A percentile compares a stretch with the other conserved stretches of the same genome.
These are phyloP conservation scores for Radopholus similis DNA, from an alignment of 1,140 invertebrate species.

Conservation along the genomic window DNA sequence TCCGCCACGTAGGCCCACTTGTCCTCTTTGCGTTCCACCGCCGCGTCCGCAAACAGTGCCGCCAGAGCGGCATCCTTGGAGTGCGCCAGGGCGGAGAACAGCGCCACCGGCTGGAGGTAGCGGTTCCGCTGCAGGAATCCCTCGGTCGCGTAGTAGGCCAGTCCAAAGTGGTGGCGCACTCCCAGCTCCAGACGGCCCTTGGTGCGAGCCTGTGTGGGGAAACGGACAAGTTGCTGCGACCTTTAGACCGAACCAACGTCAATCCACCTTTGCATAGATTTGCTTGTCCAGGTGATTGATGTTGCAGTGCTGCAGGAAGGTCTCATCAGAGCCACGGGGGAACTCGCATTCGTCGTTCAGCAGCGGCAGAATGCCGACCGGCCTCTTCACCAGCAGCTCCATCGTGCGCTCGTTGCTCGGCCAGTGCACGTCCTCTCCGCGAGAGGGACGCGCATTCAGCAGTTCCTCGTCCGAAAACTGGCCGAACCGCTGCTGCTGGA, in stretches of 20 bases:
- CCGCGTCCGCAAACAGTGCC: slow-evolving; percentile 24
- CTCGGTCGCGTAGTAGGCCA: slow-evolving; percentile 17
- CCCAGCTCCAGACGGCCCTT: slow-evolving; percentile 34
- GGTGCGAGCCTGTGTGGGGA: background rate
- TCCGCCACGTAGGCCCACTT: background rate
- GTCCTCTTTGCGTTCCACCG: background rate
- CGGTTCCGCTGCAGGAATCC: slow-evolving; percentile 25
- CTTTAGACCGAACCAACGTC: background rate
- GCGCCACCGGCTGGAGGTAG: slow-evolving; percentile 7
- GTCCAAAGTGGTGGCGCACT: slow-evolving; percentile 29
- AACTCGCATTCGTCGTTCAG: slow-evolving; percentile 41
- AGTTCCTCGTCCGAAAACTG: slow-evolving; percentile 7
- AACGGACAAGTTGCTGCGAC: too few species aligned
- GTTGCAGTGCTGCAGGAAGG: slow-evolving; percentile 37
- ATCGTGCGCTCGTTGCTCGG: slow-evolving; percentile 23
- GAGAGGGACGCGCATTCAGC: too few species aligned
- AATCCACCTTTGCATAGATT: slow-evolving; percentile 20
- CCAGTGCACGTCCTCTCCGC: too few species aligned
- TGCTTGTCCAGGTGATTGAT: slow-evolving; percentile 36
- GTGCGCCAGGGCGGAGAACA: background rate
- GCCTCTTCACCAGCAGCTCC: slow-evolving; percentile 27
- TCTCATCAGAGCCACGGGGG: slow-evolving; percentile 35
- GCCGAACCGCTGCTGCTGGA: slow-evolving; percentile 76
- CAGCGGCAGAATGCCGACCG: slow-evolving; percentile 31
- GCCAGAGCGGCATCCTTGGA: slow-evolving; percentile 30